Evolutionary conservation across 2,113 vertebrate species (phyloP).

Genomic region (Capreolus pygargus): DNA sequence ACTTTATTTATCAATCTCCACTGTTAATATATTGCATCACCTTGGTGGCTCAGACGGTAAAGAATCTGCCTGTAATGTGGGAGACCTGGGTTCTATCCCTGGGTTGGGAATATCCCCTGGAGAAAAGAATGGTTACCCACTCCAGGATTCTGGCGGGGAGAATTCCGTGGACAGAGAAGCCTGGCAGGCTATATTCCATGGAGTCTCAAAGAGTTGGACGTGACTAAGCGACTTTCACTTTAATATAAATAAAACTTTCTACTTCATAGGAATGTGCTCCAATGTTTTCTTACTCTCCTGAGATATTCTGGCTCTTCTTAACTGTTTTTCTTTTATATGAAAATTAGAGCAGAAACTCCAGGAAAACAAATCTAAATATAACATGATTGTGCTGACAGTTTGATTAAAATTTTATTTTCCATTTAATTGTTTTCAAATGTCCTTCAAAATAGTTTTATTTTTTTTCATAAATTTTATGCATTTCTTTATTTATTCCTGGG

Average conservation of each 20-base stretch:
- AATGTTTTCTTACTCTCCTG: background rate
- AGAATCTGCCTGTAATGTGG: background rate
- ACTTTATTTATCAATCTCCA: background rate
- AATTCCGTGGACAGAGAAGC: background rate
- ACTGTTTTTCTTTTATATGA: background rate
- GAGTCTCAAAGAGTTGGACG: background rate
- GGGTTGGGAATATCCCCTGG: background rate
- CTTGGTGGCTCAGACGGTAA: fast-evolving
- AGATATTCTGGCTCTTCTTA: background rate
- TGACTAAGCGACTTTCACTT: background rate
- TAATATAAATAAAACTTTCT: background rate
- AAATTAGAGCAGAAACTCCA: background rate
- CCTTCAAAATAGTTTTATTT: background rate
- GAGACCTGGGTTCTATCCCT: background rate
- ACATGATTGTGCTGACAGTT: background rate
- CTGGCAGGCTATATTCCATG: background rate
- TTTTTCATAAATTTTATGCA: background rate
- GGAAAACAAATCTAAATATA: background rate
- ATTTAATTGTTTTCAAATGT: background rate
- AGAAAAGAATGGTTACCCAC: background rate
- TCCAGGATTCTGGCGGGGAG: background rate
- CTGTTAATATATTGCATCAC: no score
- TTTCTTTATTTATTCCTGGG: background rate
- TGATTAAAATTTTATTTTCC: background rate
- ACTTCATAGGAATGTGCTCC: background rate